Percentiles rank a stretch among this genome's conserved stretches.
phyloP scores from a whole-genome alignment of 2,113 vertebrate genomes.

The Planiliza haematocheilus region DNA sequence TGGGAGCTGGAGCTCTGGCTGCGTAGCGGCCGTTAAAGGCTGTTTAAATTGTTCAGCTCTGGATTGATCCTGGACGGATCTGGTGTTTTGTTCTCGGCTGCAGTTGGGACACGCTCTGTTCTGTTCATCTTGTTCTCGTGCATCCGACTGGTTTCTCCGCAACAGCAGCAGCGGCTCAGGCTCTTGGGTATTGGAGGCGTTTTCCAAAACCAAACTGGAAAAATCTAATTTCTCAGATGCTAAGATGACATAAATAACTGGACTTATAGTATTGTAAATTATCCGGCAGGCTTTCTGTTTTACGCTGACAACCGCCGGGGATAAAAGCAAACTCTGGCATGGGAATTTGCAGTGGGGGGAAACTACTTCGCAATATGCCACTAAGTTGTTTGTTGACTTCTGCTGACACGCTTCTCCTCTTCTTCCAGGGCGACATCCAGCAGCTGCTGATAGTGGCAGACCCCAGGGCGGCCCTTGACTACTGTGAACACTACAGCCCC shows the following conservation, averaged over 20 bases:
- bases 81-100: background rate
- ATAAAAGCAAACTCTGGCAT: constrained; percentile 23
- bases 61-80: background rate
- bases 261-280: constrained; percentile 20
- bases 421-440: constrained; percentile 94
- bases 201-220: constrained; percentile 45
- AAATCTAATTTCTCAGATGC: constrained; percentile 22
- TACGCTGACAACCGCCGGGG: background rate
- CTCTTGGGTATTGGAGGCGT: constrained; percentile 3
- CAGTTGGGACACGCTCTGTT: background rate
- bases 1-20: background rate
- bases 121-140: constrained; percentile 8
- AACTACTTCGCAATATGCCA: background rate
- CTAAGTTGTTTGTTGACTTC: constrained; percentile 21
- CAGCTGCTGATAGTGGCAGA: constrained; percentile 94
- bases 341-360: constrained; percentile 1
- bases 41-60: constrained; percentile 1
- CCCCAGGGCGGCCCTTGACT: constrained; percentile 93
- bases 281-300: background rate
- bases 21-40: background rate
- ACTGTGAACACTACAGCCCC: constrained; percentile 97
- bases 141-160: constrained; percentile 14
- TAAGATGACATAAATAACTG: constrained; percentile 24
- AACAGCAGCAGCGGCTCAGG: constrained; percentile 14
- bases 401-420: constrained; percentile 21